Evolutionary conservation across 1,140 invertebrate genomes (phyloP).

Genomic region (Chelonus insularis): DNA sequence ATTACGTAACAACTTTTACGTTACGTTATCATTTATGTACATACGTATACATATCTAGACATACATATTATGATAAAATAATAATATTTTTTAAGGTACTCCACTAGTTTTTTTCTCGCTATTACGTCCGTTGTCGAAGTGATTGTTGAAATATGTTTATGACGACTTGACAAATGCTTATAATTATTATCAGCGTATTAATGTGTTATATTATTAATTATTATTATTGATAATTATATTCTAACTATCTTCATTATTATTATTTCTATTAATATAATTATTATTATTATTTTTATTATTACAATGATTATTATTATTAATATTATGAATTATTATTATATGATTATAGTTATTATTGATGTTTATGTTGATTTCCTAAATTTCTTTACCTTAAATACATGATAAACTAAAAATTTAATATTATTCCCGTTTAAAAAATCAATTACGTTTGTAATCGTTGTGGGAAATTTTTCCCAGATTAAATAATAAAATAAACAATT

Average conservation of each 20-base stretch:
- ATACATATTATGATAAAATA: constrained; percentile 41
- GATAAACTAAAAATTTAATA: constrained; percentile 2
- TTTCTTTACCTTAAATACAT: constrained; percentile 19
- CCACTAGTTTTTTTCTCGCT: constrained; percentile 38
- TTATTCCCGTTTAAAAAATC: constrained; percentile 21
- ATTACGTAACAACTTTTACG: constrained; percentile 26
- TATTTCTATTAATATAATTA: too few relatives aligned
- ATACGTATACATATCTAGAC: constrained; percentile 50
- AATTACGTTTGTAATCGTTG: constrained; percentile 38
- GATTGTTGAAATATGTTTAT: constrained; percentile 48
- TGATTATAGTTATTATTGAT: constrained; percentile 21
- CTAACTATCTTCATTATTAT: too few relatives aligned
- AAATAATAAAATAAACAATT: constrained; percentile 15
- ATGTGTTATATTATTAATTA: constrained; percentile 35
- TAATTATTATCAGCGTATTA: constrained; percentile 36
- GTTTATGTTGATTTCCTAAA: constrained; percentile 34
- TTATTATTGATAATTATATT: too few relatives aligned
- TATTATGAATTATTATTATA: constrained; percentile 19
- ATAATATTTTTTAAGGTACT: constrained; percentile 52
- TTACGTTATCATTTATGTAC: constrained; percentile 53
- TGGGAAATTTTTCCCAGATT: not conserved
- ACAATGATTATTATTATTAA: constrained; percentile 31
- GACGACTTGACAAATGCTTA: constrained; percentile 37
- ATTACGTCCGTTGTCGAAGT: constrained; percentile 40
- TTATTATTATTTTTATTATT: constrained; percentile 39